phyloP scores from a whole-genome alignment of 2,797 vertebrate genomes.

The Alfaro cultratus region DNA sequence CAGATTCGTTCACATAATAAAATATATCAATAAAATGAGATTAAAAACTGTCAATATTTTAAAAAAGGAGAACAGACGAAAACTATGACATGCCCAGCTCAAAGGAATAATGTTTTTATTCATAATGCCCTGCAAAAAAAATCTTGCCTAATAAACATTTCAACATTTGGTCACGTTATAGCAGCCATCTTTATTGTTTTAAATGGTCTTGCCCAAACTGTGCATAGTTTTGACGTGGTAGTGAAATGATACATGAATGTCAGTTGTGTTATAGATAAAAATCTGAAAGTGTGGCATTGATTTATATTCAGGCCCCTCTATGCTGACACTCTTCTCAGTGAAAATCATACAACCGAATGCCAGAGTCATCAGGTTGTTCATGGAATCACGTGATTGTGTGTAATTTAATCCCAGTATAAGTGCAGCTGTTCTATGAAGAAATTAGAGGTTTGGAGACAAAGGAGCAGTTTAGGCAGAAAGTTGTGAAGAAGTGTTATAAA shows the following conservation, averaged over 20 bases:
- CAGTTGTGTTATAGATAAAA: neutral
- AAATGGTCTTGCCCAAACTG: neutral
- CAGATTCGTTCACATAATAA: neutral
- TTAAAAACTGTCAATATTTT: neutral
- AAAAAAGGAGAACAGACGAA: neutral
- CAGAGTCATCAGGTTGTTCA: neutral
- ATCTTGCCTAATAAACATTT: neutral
- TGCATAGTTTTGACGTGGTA: neutral
- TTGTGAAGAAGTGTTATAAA: neutral
- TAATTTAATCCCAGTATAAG: neutral
- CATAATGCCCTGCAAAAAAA: neutral
- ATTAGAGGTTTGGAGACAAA: neutral
- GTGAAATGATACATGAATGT: neutral
- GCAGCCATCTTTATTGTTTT: neutral
- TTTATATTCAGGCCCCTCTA: neutral
- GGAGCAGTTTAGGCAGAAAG: neutral
- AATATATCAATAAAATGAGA: neutral
- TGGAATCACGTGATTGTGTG: neutral
- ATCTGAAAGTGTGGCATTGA: neutral
- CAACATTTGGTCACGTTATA: neutral
- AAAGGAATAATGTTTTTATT: neutral
- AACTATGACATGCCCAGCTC: neutral
- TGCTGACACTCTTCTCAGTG: neutral
- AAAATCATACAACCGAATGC: neutral
- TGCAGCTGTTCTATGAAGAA: neutral